Base-by-base conservation (phyloP, 2,113 vertebrate genomes). In the Rutilus rutilus region DNA sequence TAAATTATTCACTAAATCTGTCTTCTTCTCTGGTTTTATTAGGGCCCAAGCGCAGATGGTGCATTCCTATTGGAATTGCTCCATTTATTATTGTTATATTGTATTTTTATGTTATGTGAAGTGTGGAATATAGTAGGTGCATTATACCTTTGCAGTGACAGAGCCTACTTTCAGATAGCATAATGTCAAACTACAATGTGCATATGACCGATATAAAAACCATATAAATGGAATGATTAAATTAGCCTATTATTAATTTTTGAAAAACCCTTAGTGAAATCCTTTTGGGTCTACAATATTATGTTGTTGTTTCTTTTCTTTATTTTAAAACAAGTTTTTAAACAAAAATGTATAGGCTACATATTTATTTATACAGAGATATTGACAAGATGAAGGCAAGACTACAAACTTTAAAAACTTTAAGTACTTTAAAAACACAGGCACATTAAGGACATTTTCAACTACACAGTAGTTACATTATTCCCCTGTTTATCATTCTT, bases 401-500 rank as follows among this genome's bases (percentile, higher is more conserved):
- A 92, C 89, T 89, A 92, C 87, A 92, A 78, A 87, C 30, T n/a
- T n/a, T n/a, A n/a, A n/a, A n/a, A n/a, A n/a, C n/a, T n/a, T n/a
- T n/a, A n/a, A 91, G 87, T 79, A 90, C 88, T 83, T 89, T 90
- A 92, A 93, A 93, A 92, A 89, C 88, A 87, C 87, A 90, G 90
- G 92, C 80, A 91, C 90, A 91, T 92, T 88, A 83, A 78, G 88
- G 91, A 93, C 91, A 90, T 90, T 87, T 78, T 88, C 52, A 93
- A 93, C 93, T 93, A 93, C 91, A 94, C 89, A 90, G 94, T 95
- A 94, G 93, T 92, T 90, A 87, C 84, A 79, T 91, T 86, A 84
- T 62, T 71, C 42, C 71, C 52, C 50, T 23, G 17, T 76, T 80
- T 78, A 73, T 62, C 60, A 78, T 60, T 50, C 57, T 33, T 84